These are phyloP conservation scores for Drosophila rufa DNA, from an alignment of 1,140 invertebrate species.

Conservation along the genomic window DNA sequence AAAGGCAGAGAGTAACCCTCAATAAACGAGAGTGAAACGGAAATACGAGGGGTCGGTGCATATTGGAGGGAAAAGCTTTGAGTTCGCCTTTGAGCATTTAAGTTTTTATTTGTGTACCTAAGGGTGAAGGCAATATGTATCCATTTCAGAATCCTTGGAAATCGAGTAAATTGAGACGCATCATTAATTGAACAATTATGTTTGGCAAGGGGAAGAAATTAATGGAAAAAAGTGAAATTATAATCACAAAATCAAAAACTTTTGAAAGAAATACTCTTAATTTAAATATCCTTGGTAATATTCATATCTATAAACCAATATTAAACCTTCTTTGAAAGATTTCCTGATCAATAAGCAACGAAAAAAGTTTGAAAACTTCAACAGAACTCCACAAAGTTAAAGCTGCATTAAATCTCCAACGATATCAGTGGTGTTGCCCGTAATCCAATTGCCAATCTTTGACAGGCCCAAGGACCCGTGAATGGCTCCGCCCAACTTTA, in stretches of 20 bases:
- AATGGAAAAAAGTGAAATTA: neutral
- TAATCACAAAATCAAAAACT: no score
- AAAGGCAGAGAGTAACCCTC: neutral
- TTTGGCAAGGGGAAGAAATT: neutral
- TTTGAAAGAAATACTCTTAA: neutral
- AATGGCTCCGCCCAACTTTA: slow-evolving; percentile 10
- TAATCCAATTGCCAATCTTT: neutral
- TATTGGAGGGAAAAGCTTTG: neutral
- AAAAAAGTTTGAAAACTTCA: neutral
- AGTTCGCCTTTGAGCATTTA: slow-evolving; percentile 44
- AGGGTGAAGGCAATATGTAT: slow-evolving; percentile 3
- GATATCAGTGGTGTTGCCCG: neutral
- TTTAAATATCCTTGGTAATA: no score
- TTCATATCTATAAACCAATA: no score
- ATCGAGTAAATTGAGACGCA: slow-evolving; percentile 1
- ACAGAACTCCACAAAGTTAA: neutral
- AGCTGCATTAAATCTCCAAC: neutral
- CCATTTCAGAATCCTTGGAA: slow-evolving; percentile 1
- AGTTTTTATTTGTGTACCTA: slow-evolving; percentile 13
- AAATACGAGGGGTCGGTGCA: neutral
- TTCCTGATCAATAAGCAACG: neutral
- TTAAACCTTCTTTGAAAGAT: neutral
- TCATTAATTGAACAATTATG: slow-evolving; percentile 1
- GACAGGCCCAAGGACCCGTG: neutral
- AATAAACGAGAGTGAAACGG: neutral